Conservation (phyloP, 2,113 vertebrate genomes). For the Semnornis frantzii region DNA sequence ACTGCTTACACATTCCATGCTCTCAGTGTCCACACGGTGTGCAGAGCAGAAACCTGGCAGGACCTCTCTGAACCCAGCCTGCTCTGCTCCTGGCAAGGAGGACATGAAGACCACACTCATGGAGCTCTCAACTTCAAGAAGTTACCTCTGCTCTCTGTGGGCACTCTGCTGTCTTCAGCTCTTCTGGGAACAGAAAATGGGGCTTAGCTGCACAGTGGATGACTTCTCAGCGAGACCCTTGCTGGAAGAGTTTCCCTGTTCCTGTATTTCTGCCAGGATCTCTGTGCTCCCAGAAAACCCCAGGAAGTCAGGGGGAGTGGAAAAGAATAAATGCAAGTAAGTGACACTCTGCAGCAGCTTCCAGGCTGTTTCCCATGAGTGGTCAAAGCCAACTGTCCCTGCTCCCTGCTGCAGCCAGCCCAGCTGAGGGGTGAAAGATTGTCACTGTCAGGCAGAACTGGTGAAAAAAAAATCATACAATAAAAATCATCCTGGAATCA, state of each 20-base stretch:
- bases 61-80: background rate
- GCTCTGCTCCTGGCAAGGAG: background rate
- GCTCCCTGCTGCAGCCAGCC: background rate
- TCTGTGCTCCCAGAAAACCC: background rate
- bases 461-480: background rate
- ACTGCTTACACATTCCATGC: rapidly evolving
- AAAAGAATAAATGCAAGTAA: background rate
- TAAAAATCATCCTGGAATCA: too few relatives aligned
- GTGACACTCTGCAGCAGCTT: background rate
- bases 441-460: background rate
- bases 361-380: background rate
- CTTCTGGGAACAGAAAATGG: background rate
- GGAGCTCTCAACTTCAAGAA: background rate
- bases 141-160: background rate
- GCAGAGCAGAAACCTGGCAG: background rate
- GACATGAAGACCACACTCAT: background rate
- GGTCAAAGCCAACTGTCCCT: background rate
- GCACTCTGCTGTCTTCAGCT: background rate
- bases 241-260: background rate
- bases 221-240: background rate
- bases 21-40: too few relatives aligned
- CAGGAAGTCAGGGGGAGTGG: background rate
- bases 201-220: background rate
- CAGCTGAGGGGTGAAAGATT: background rate
- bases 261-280: background rate